Evolutionary conservation across 1,140 invertebrate genomes (phyloP).

Genomic region (Drosophila athabasca): DNA sequence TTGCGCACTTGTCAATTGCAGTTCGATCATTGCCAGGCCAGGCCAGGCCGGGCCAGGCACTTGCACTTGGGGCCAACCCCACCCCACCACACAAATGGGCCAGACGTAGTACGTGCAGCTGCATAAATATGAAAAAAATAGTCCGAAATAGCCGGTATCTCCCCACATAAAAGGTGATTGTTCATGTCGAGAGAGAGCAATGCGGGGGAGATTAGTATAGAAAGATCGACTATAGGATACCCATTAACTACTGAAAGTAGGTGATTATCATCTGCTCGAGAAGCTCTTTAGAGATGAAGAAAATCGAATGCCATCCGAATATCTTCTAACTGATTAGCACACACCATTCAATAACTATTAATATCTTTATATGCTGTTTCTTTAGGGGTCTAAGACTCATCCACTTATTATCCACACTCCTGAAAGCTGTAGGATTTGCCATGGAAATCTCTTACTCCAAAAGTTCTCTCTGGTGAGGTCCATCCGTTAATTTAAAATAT

Average conservation of each 20-base stretch:
- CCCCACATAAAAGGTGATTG: conserved; percentile 35
- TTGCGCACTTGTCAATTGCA: conserved; percentile 78
- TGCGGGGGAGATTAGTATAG: background rate
- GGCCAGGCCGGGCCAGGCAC: conserved; percentile 15
- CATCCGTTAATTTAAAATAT: no score
- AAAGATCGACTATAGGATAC: conserved; percentile 12
- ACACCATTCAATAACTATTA: no score
- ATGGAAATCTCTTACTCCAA: no score
- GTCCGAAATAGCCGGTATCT: conserved; percentile 29
- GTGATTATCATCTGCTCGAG: background rate
- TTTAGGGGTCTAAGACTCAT: background rate
- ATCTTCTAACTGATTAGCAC: no score
- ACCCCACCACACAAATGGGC: conserved; percentile 50
- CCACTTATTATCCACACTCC: no score
- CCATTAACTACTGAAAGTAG: background rate
- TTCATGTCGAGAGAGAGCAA: conserved; percentile 4
- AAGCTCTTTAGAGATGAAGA: no score
- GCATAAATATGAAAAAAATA: conserved; percentile 63
- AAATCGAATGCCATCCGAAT: no score
- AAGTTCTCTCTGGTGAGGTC: no score
- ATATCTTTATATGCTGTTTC: no score
- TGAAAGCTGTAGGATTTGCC: no score
- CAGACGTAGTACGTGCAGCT: conserved; percentile 68
- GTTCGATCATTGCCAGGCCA: conserved; percentile 48
- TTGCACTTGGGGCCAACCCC: conserved; percentile 26